Percentiles rank a stretch among this genome's conserved stretches.
Evolutionary conservation across 2,888 invertebrate genomes (phyloP).

Genomic region (Philhelius pedissequus): DNA sequence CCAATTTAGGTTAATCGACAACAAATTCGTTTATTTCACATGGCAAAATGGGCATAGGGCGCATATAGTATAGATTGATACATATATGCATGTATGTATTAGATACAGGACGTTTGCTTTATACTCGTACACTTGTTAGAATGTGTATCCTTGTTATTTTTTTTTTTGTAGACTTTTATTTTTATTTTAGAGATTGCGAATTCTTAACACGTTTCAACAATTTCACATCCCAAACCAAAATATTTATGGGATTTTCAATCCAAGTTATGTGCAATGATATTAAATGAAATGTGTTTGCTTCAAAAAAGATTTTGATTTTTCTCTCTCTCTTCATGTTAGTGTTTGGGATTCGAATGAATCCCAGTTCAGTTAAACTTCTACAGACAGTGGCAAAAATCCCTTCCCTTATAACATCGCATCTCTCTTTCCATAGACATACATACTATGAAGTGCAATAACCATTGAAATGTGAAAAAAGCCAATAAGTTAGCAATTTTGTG

Average conservation of each 20-base stretch:
- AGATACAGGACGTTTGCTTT: background rate
- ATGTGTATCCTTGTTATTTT: slow-evolving; percentile 18
- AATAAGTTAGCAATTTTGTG: slow-evolving; percentile 70
- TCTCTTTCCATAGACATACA: background rate
- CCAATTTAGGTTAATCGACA: slow-evolving; percentile 69
- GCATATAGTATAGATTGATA: background rate
- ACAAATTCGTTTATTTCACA: slow-evolving; percentile 65
- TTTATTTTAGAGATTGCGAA: slow-evolving; percentile 62
- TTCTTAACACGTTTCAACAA: slow-evolving; percentile 70
- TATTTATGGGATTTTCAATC: slow-evolving; percentile 65
- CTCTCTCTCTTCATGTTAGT: background rate
- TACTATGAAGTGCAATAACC: slow-evolving; percentile 47
- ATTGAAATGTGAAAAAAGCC: slow-evolving; percentile 64
- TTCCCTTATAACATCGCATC: background rate
- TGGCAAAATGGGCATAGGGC: slow-evolving; percentile 13
- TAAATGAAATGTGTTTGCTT: slow-evolving; percentile 67
- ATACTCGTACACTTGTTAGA: slow-evolving; percentile 22
- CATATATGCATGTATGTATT: too few species aligned
- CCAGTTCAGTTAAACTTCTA: background rate
- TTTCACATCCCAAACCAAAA: slow-evolving; percentile 67
- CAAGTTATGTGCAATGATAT: slow-evolving; percentile 67
- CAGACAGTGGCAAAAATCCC: background rate
- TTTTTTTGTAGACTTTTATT: background rate
- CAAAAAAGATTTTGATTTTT: slow-evolving; percentile 57
- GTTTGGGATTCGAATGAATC: background rate